A percentile compares a stretch with the other conserved stretches of the same genome.
Evolutionary conservation across 1,140 invertebrate species (phyloP).

Genomic region (Megathymus violae): DNA sequence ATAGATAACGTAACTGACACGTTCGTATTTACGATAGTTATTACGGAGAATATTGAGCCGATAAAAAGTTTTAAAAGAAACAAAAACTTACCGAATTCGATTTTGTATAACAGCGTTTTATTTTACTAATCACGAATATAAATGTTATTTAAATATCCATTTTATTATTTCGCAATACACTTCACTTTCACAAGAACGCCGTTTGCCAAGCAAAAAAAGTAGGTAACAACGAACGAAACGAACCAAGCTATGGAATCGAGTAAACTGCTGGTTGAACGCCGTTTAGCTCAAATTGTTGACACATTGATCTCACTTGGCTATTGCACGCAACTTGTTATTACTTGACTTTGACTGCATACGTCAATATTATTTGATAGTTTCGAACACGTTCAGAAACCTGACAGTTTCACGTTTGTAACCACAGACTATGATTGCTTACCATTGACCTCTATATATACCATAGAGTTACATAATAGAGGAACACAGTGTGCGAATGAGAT

Average conservation of each 20-base stretch:
- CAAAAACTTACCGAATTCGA: conserved; percentile 13
- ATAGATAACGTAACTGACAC: conserved; percentile 21
- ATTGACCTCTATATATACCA: too few relatives aligned
- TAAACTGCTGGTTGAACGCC: too few relatives aligned
- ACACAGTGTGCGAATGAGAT: too few relatives aligned
- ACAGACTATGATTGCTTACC: too few relatives aligned
- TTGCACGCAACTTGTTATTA: too few relatives aligned
- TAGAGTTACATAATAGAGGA: too few relatives aligned
- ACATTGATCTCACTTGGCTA: too few relatives aligned
- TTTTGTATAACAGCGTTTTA: conserved; percentile 8
- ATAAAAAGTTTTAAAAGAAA: conserved; percentile 2
- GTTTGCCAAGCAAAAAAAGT: conserved; percentile 18
- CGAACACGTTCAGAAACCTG: conserved; percentile 42
- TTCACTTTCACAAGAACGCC: conserved; percentile 30
- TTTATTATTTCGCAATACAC: conserved; percentile 35
- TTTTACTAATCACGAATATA: conserved; percentile 17
- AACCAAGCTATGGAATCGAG: too few relatives aligned
- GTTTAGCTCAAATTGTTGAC: too few relatives aligned
- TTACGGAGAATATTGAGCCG: background rate
- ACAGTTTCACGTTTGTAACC: too few relatives aligned
- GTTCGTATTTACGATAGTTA: conserved; percentile 16
- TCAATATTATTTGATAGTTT: too few relatives aligned
- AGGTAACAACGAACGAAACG: background rate
- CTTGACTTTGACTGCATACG: too few relatives aligned
- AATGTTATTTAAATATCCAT: conserved; percentile 29